These are phyloP conservation scores for Eira barbara DNA, from an alignment of 2,113 vertebrate species.

Conservation along the genomic window DNA sequence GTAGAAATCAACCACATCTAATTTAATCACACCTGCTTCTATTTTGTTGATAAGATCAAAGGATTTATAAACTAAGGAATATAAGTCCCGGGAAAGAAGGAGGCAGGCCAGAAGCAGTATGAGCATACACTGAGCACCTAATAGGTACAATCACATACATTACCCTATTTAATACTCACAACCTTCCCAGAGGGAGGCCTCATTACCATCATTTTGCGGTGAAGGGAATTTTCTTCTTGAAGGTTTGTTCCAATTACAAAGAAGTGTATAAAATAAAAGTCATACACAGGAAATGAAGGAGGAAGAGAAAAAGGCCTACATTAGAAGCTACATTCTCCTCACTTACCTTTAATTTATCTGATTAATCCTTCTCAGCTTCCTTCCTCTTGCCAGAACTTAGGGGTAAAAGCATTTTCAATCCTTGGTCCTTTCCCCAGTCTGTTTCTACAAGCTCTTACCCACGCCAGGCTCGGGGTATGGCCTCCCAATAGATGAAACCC, in stretches of 20 bases:
- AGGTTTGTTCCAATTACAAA: slow-evolving; percentile 2
- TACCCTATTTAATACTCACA: neutral
- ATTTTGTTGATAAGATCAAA: slow-evolving; percentile 58
- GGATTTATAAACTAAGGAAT: neutral
- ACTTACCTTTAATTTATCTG: neutral
- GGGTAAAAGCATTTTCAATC: neutral
- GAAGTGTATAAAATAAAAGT: slow-evolving; percentile 11
- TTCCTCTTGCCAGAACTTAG: neutral
- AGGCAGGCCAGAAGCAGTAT: neutral
- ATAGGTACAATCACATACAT: neutral
- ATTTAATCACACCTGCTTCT: slow-evolving; percentile 37
- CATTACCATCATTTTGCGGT: neutral
- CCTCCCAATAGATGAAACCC: neutral
- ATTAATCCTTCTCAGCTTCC: neutral
- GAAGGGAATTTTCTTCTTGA: neutral
- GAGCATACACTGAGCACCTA: neutral
- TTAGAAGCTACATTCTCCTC: neutral
- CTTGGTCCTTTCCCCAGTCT: neutral
- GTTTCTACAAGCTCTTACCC: neutral
- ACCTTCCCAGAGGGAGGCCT: neutral
- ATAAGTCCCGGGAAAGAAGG: neutral
- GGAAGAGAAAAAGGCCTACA: neutral
- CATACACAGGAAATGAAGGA: neutral
- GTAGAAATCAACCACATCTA: slow-evolving; percentile 32
- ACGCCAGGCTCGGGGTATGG: neutral